Base-by-base conservation (phyloP, 2,888 invertebrate genomes). In the Odontocolon sp. region DNA sequence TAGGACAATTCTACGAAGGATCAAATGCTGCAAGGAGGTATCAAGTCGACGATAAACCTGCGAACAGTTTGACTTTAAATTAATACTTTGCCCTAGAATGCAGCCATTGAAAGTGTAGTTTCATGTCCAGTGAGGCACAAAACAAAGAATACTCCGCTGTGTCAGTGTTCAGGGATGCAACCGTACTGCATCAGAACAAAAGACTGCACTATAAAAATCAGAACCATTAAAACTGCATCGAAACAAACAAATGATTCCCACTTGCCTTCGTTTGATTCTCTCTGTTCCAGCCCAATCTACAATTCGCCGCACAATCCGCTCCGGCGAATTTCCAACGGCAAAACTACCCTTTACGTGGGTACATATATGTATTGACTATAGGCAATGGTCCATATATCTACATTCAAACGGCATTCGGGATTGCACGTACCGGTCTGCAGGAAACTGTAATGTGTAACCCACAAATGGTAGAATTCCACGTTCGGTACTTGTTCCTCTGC, bases 391-490 rank as follows among this genome's bases (percentile, higher is more conserved):
- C n/a, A 11, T 11, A n/a, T 38, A 14, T 11, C 38, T n/a, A 38
- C 14, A 38, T 14, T 3, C 38, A 38, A 14, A 11, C 38, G 59
- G 40, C 42, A 59, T 26, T 42, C 38, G n/a, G 23, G 57, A 38
- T 14, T 40, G 16, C 14, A 36, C 57, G 57, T 40, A 56, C 23
- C 31, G 42, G 54, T 14, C n/a, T 11, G 33, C 16, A 8, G 18
- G 54, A 33, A 42, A 21, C 47, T 40, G 36, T 23, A 42, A 54
- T 67, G 23, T 31, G 42, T 45, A 6, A 31, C 14, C 42, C 1
- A 31, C 54, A 54, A 67, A 67, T 21, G 42, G 21, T 47, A 57
- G 36, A 69, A 59, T 69, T 50, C 68, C 57, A 59, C 11, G 14
- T 38, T 50, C n/a, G n/a, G n/a, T n/a, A n/a, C n/a, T n/a, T 11